phyloP scores from a whole-genome alignment of 2,113 vertebrate genomes.

The Oryzias curvinotus region DNA sequence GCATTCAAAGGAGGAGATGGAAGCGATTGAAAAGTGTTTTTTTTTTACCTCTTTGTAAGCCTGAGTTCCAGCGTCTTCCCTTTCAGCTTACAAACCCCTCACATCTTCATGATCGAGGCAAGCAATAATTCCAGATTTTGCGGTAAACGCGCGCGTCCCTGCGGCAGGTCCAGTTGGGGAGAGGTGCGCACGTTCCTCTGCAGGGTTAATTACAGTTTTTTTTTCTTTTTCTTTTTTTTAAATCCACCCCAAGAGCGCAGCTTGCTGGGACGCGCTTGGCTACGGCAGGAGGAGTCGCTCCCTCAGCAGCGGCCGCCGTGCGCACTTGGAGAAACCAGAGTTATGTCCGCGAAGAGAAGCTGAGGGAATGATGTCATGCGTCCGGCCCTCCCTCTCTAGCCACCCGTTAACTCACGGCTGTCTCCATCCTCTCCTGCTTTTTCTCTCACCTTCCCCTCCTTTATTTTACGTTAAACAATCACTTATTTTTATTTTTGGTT shows the following conservation, averaged over 20 bases:
- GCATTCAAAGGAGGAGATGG: not conserved
- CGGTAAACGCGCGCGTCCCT: conserved; percentile 57
- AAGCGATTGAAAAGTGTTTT: conserved; percentile 7
- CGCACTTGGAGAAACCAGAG: conserved; percentile 71
- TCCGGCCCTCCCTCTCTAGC: conserved; percentile 69
- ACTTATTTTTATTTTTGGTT: not conserved
- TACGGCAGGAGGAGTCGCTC: conserved; percentile 71
- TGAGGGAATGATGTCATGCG: conserved; percentile 79
- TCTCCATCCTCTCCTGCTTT: conserved; percentile 25
- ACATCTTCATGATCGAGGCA: conserved; percentile 72
- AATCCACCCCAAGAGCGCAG: conserved; percentile 70
- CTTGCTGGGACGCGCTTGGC: conserved; percentile 65
- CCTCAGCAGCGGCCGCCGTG: conserved; percentile 69
- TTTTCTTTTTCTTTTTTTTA: conserved; percentile 12
- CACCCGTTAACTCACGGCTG: conserved; percentile 51
- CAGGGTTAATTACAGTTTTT: conserved; percentile 24
- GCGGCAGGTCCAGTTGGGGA: conserved; percentile 64
- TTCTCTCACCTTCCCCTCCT: not conserved
- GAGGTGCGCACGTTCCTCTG: conserved; percentile 36
- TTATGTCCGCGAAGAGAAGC: conserved; percentile 63
- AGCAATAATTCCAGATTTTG: conserved; percentile 67
- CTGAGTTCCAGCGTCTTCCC: conserved; percentile 62
- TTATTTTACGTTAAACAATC: not conserved
- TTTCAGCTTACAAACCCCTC: conserved; percentile 59
- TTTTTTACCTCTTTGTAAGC: conserved; percentile 61